phyloP scores from a whole-genome alignment of 2,113 vertebrate species.

The Athene cunicularia region DNA sequence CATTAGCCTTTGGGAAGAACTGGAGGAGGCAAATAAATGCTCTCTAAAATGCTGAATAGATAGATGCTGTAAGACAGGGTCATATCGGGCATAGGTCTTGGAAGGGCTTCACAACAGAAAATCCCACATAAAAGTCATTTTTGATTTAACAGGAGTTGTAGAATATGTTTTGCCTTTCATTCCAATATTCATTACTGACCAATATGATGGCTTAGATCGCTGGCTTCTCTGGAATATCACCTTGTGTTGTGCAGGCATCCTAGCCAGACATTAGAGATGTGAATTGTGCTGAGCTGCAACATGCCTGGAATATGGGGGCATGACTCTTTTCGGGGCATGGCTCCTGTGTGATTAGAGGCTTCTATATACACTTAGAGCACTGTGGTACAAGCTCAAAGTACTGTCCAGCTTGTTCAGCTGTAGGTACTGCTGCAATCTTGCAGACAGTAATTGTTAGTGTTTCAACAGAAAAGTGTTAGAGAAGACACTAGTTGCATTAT shows the following conservation, averaged over 20 bases:
- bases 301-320: rapidly evolving
- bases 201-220: background rate
- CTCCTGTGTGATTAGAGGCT: background rate
- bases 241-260: background rate
- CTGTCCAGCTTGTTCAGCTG: background rate
- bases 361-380: background rate
- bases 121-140: background rate
- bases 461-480: background rate
- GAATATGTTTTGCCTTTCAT: background rate
- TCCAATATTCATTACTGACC: background rate
- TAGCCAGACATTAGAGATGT: background rate
- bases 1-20: background rate
- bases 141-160: background rate
- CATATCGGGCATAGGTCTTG: rapidly evolving
- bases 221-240: background rate
- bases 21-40: background rate
- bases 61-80: background rate
- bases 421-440: background rate
- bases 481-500: background rate
- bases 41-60: background rate
- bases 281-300: background rate
- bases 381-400: background rate
- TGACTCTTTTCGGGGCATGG: background rate
- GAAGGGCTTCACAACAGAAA: background rate
- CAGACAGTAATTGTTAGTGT: background rate